Conservation (phyloP, 2,113 vertebrate species). For the Grallaria varia region DNA sequence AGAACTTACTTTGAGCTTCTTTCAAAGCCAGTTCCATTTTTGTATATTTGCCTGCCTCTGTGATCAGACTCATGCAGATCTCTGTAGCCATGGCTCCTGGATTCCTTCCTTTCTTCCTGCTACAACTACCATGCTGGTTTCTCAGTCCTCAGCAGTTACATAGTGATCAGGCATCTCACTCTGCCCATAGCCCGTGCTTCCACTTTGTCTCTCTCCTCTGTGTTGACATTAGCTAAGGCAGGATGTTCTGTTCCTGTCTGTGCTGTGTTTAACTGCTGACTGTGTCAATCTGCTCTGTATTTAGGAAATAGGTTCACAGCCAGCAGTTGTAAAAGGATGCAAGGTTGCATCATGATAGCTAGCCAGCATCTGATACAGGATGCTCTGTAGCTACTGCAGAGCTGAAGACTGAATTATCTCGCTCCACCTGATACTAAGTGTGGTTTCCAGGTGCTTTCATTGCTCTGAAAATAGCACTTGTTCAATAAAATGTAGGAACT, state of each 20-base stretch:
- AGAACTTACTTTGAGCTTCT: neutral
- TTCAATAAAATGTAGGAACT: neutral
- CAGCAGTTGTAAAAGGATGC: neutral
- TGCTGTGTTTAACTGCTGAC: neutral
- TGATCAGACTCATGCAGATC: neutral
- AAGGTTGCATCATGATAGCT: neutral
- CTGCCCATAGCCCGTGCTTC: neutral
- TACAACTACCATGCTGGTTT: neutral
- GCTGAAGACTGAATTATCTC: neutral
- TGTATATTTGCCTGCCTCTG: neutral
- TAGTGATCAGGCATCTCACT: neutral
- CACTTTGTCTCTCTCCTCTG: neutral
- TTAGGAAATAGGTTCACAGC: neutral
- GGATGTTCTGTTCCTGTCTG: constrained; percentile 19
- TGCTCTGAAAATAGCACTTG: neutral
- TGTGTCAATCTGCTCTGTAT: neutral
- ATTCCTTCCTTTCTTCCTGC: neutral
- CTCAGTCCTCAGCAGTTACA: neutral
- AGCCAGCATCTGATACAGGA: neutral
- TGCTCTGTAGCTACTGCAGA: neutral
- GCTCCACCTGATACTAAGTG: neutral
- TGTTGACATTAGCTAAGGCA: neutral
- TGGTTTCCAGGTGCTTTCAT: neutral
- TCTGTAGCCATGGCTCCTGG: neutral
- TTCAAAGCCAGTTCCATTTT: neutral